Percentiles rank a stretch among this genome's conserved stretches.
Conservation (phyloP, 1,140 invertebrate species). For the Drosophila miranda region DNA sequence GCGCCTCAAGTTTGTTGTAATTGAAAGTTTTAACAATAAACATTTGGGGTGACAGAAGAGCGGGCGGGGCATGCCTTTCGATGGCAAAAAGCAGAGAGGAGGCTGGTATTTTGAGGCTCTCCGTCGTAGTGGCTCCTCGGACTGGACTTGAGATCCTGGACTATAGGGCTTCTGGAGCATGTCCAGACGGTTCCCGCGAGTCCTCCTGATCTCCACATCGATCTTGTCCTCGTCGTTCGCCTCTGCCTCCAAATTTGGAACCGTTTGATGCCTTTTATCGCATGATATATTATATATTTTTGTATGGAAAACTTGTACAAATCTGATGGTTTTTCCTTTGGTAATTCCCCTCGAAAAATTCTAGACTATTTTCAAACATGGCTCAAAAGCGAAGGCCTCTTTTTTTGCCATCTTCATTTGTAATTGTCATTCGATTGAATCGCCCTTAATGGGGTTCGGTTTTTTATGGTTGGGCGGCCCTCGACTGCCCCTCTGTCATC, state of each 20-base stretch:
- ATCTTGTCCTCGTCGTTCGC: too few relatives aligned
- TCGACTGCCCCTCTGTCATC: slow-evolving; percentile 48
- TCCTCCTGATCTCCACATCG: too few relatives aligned
- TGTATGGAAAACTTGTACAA: too few relatives aligned
- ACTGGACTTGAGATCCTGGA: too few relatives aligned
- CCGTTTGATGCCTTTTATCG: background rate
- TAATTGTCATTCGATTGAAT: slow-evolving; percentile 64
- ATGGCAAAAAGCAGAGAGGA: slow-evolving; percentile 28
- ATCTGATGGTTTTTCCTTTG: too few relatives aligned
- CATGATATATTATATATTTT: too few relatives aligned
- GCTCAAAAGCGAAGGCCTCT: too few relatives aligned
- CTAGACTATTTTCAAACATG: too few relatives aligned
- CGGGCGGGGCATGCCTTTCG: slow-evolving; percentile 10
- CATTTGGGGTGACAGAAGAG: background rate
- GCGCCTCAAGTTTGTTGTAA: slow-evolving; percentile 31
- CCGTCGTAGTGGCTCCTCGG: too few relatives aligned
- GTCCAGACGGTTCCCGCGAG: too few relatives aligned
- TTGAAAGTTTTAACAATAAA: slow-evolving; percentile 73
- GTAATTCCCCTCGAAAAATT: too few relatives aligned
- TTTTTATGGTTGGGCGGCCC: slow-evolving; percentile 11
- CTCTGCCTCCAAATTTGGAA: background rate
- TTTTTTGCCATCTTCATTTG: slow-evolving; percentile 20
- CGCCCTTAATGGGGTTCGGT: slow-evolving; percentile 14
- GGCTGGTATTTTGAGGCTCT: slow-evolving; percentile 2
- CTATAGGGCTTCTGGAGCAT: too few relatives aligned